These are phyloP conservation scores for Thecophora atra DNA, from an alignment of 2,888 invertebrate genomes.

Conservation along the genomic window DNA sequence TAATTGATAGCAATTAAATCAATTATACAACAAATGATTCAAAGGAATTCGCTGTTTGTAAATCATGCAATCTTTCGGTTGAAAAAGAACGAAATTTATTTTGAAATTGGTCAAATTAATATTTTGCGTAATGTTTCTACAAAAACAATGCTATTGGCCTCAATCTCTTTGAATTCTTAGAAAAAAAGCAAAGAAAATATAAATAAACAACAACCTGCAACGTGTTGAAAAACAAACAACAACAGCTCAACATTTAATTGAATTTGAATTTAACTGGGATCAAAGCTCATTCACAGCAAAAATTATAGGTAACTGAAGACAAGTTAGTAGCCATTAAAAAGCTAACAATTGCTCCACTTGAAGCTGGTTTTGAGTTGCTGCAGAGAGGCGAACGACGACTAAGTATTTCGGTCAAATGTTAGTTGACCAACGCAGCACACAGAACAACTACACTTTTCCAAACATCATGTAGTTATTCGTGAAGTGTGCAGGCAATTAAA, in stretches of 20 bases:
- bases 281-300: constrained; percentile 2
- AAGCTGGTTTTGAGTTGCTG: constrained; percentile 13
- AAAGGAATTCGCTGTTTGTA: no score
- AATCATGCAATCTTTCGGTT: no score
- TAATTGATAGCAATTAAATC: no score
- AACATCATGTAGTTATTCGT: not conserved
- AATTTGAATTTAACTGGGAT: not conserved
- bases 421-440: constrained; percentile 5
- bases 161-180: not conserved
- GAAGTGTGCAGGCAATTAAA: not conserved
- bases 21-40: no score
- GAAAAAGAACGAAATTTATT: not conserved
- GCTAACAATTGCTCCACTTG: constrained; percentile 16
- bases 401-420: constrained; percentile 17
- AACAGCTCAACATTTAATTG: constrained; percentile 5
- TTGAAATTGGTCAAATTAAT: not conserved
- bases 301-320: not conserved
- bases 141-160: not conserved
- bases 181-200: not conserved
- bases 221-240: not conserved
- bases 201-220: not conserved
- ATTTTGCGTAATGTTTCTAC: not conserved
- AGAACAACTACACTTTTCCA: not conserved
- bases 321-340: constrained; percentile 21
- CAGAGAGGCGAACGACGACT: not conserved